A percentile compares a stretch with the other conserved stretches of the same genome.
phyloP scores from a whole-genome alignment of 2,113 vertebrate genomes.

The Tragelaphus buxtoni region DNA sequence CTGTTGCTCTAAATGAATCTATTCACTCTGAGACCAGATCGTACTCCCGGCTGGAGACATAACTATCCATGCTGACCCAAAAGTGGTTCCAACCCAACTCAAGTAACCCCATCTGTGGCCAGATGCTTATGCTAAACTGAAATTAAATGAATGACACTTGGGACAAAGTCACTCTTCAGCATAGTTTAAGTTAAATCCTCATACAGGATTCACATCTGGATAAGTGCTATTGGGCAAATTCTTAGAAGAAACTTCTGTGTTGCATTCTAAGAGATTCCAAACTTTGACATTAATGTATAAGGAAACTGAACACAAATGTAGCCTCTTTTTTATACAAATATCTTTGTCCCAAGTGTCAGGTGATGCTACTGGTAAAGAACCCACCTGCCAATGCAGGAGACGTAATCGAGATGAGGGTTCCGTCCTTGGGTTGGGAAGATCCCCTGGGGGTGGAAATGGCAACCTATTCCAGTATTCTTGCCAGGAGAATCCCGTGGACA shows the following conservation, averaged over 20 bases:
- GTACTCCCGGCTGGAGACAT: conserved; percentile 54
- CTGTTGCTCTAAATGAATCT: conserved; percentile 76
- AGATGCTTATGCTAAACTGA: not conserved
- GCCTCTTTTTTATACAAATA: not conserved
- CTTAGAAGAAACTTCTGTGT: not conserved
- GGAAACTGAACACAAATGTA: not conserved
- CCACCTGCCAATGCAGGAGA: not conserved
- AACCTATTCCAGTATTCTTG: not conserved
- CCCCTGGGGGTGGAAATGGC: not conserved
- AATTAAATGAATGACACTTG: not conserved
- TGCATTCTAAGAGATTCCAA: not conserved
- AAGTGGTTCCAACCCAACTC: not conserved
- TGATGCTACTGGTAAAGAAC: not conserved
- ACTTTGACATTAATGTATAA: not conserved
- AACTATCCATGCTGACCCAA: conserved; percentile 29
- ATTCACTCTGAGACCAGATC: conserved; percentile 75
- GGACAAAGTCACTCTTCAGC: not conserved
- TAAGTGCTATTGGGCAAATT: not conserved
- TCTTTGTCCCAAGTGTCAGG: not conserved
- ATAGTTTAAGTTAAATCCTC: not conserved
- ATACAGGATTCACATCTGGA: not conserved
- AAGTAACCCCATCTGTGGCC: not conserved
- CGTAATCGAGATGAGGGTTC: not conserved
- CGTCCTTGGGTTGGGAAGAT: not conserved
- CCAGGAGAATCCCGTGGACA: not conserved